Evolutionary conservation across 2,797 vertebrate species (phyloP).

Genomic region (Holocentrus rufus): DNA sequence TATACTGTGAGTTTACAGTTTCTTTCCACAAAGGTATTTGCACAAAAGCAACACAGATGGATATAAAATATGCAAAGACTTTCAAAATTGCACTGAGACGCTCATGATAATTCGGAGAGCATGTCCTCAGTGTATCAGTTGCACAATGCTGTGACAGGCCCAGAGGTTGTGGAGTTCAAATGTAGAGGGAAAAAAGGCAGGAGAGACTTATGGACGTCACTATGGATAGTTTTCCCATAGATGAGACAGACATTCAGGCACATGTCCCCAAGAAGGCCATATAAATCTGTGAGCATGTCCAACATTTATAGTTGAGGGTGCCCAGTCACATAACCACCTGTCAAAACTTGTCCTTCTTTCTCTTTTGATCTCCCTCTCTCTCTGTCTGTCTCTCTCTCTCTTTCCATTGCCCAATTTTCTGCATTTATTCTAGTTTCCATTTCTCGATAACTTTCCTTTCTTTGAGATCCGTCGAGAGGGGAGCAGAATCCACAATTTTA

Average conservation of each 20-base stretch:
- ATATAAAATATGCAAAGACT: slow-evolving; percentile 23
- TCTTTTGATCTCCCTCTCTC: slow-evolving; percentile 57
- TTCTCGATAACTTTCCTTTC: slow-evolving; percentile 27
- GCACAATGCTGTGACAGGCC: slow-evolving; percentile 62
- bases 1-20: not conserved
- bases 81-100: slow-evolving; percentile 28
- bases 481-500: slow-evolving; percentile 17
- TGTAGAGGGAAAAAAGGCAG: slow-evolving; percentile 21
- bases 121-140: slow-evolving; percentile 59
- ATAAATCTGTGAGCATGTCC: slow-evolving; percentile 71
- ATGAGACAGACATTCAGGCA: slow-evolving; percentile 56
- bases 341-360: slow-evolving; percentile 60
- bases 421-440: slow-evolving; percentile 21
- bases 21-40: not conserved
- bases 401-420: not conserved
- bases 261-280: slow-evolving; percentile 56
- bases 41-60: not conserved
- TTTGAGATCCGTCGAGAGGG: slow-evolving; percentile 26
- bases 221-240: slow-evolving; percentile 59
- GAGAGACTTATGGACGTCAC: slow-evolving; percentile 55
- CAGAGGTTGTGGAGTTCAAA: slow-evolving; percentile 60
- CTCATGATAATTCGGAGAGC: slow-evolving; percentile 41
- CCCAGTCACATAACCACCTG: slow-evolving; percentile 71
- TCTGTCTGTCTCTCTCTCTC: slow-evolving; percentile 2
- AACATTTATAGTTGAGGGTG: slow-evolving; percentile 59